Evolutionary conservation across 2,113 vertebrate species (phyloP).

Genomic region (Argyrosomus japonicus): DNA sequence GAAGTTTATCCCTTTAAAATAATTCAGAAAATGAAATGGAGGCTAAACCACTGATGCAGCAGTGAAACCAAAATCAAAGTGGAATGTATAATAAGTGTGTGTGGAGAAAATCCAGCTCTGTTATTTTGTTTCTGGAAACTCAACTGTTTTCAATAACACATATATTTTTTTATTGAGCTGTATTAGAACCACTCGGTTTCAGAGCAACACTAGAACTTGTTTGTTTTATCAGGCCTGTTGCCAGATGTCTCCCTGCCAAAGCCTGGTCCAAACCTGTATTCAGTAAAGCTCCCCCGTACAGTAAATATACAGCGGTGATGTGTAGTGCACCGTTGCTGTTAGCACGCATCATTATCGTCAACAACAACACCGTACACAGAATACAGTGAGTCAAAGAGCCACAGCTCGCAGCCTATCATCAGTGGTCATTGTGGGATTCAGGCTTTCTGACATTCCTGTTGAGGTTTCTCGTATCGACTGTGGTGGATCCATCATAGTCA

Average conservation of each 20-base stretch:
- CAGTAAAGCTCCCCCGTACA: not conserved
- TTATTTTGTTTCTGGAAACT: slow-evolving; percentile 55
- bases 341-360: not conserved
- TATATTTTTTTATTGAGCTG: slow-evolving; percentile 15
- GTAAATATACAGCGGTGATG: slow-evolving; percentile 1
- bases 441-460: slow-evolving; percentile 55
- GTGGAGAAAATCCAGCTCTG: slow-evolving; percentile 3
- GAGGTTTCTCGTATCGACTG: slow-evolving; percentile 55
- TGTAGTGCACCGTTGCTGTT: not conserved
- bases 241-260: slow-evolving; percentile 34
- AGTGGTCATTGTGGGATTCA: slow-evolving; percentile 38
- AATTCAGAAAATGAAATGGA: not conserved
- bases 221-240: slow-evolving; percentile 34
- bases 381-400: not conserved
- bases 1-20: not conserved
- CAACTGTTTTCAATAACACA: slow-evolving; percentile 42
- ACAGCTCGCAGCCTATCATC: slow-evolving; percentile 38
- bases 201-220: slow-evolving; percentile 32
- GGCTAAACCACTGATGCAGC: not conserved
- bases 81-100: slow-evolving; percentile 3
- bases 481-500: slow-evolving; percentile 29
- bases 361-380: not conserved
- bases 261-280: slow-evolving; percentile 1
- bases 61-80: slow-evolving; percentile 13
- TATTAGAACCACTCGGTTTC: slow-evolving; percentile 39